Conservation (phyloP, 2,888 invertebrate species). For the Rhogogaster chlorosoma region DNA sequence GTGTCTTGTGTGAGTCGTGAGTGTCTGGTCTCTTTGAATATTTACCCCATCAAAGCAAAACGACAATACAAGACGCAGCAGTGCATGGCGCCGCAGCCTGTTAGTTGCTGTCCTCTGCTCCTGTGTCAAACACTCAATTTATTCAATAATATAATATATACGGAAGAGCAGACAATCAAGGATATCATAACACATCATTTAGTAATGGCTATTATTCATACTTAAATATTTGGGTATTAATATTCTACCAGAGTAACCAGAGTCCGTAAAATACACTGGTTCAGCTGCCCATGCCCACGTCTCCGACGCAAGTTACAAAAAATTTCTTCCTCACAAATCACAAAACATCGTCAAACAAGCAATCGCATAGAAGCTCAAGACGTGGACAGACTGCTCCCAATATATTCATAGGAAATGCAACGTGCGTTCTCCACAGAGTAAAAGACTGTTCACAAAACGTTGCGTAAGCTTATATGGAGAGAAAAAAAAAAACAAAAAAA, state of each 20-base stretch:
- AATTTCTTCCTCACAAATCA: not conserved
- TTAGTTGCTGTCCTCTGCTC: slow-evolving; percentile 77
- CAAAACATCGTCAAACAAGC: not conserved
- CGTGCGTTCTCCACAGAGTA: slow-evolving; percentile 31
- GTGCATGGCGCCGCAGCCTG: slow-evolving; percentile 75
- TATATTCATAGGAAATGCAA: not conserved
- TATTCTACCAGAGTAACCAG: slow-evolving; percentile 36
- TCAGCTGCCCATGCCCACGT: not conserved
- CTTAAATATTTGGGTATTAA: slow-evolving; percentile 28
- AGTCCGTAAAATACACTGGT: slow-evolving; percentile 8
- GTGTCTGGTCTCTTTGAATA: slow-evolving; percentile 68
- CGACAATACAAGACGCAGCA: slow-evolving; percentile 76
- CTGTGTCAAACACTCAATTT: slow-evolving; percentile 76
- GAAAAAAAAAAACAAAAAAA: not conserved
- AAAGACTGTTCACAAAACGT: not conserved
- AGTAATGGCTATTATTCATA: not conserved
- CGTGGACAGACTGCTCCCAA: not conserved
- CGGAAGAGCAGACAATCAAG: not conserved
- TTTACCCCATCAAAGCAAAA: slow-evolving; percentile 77
- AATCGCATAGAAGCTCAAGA: not conserved
- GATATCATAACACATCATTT: slow-evolving; percentile 30
- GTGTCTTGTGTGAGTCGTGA: slow-evolving; percentile 50
- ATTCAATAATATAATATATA: slow-evolving; percentile 58
- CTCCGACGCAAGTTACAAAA: not conserved
- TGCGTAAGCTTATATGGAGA: slow-evolving; percentile 11